These are phyloP conservation scores for Strigamia transsilvanica DNA, from an alignment of 2,888 invertebrate genomes.

Conservation along the genomic window DNA sequence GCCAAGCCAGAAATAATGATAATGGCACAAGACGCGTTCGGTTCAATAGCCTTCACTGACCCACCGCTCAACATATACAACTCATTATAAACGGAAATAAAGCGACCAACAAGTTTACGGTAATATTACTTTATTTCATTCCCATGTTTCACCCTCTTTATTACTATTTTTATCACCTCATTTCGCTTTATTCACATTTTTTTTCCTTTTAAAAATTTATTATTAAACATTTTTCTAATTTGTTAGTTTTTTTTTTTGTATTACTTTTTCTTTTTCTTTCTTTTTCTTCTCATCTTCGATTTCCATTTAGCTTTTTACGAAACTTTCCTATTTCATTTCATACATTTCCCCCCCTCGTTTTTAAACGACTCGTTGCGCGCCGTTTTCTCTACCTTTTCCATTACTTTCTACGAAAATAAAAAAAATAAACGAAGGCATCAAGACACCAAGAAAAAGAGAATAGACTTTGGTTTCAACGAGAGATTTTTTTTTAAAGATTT, in stretches of 20 bases:
- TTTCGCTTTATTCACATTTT: too few relatives aligned
- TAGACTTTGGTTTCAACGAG: slow-evolving; percentile 1
- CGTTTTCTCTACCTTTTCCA: neutral
- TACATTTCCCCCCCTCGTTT: neutral
- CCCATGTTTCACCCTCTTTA: neutral
- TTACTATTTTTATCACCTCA: neutral
- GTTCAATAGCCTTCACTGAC: slow-evolving; percentile 49
- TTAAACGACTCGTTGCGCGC: neutral
- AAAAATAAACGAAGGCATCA: slow-evolving; percentile 12
- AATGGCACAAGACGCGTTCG: slow-evolving; percentile 39
- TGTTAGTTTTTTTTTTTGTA: too few relatives aligned
- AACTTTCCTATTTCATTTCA: slow-evolving; percentile 7
- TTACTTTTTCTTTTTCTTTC: neutral
- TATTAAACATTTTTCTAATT: too few relatives aligned
- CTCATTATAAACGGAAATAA: slow-evolving; percentile 17
- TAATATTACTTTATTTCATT: slow-evolving; percentile 16
- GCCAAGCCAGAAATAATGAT: slow-evolving; percentile 49
- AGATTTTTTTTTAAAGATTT: neutral
- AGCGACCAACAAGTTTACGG: slow-evolving; percentile 22
- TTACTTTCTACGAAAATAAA: neutral
- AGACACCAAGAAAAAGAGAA: slow-evolving; percentile 15
- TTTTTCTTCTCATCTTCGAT: slow-evolving; percentile 9
- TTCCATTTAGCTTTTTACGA: neutral
- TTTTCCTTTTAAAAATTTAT: too few relatives aligned
- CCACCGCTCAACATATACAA: slow-evolving; percentile 32